A percentile compares a stretch with the other conserved stretches of the same genome.
These are phyloP conservation scores for Chanos chanos DNA, from an alignment of 2,797 vertebrate genomes.

Conservation along the genomic window DNA sequence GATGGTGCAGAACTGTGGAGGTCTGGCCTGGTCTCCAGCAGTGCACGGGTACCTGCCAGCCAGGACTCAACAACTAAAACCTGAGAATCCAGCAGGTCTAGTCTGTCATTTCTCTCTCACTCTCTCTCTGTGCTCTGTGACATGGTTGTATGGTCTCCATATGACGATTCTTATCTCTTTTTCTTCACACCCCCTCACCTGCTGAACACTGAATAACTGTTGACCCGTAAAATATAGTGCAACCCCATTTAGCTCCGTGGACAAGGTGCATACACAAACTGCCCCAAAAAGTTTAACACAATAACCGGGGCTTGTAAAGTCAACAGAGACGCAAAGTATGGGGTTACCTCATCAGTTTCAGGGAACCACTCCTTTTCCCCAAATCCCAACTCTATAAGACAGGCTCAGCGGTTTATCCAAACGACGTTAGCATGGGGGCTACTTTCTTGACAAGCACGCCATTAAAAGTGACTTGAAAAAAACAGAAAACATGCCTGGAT, in stretches of 20 bases:
- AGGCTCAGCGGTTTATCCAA: background rate
- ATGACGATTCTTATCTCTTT: too few species aligned
- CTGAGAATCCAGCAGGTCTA: too few species aligned
- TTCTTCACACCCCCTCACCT: too few species aligned
- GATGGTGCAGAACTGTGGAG: background rate
- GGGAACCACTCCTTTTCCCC: slow-evolving; percentile 7
- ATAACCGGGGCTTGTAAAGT: slow-evolving; percentile 26
- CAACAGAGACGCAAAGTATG: background rate
- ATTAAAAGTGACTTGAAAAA: background rate
- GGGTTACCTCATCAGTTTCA: slow-evolving; percentile 4
- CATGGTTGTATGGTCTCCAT: too few species aligned
- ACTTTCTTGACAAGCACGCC: background rate
- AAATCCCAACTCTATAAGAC: background rate
- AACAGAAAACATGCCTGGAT: background rate
- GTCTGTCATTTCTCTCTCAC: too few species aligned
- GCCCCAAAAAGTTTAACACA: slow-evolving; percentile 6
- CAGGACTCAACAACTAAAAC: too few species aligned
- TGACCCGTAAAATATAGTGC: too few species aligned
- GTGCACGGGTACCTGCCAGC: slow-evolving; percentile 3
- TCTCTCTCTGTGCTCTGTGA: too few species aligned
- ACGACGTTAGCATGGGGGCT: background rate
- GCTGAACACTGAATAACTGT: too few species aligned
- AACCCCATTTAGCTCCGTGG: too few species aligned
- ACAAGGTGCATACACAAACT: slow-evolving; percentile 27
- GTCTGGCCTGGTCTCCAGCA: slow-evolving; percentile 11